phyloP scores from a whole-genome alignment of 2,797 vertebrate species.

The Discoglossus pictus region DNA sequence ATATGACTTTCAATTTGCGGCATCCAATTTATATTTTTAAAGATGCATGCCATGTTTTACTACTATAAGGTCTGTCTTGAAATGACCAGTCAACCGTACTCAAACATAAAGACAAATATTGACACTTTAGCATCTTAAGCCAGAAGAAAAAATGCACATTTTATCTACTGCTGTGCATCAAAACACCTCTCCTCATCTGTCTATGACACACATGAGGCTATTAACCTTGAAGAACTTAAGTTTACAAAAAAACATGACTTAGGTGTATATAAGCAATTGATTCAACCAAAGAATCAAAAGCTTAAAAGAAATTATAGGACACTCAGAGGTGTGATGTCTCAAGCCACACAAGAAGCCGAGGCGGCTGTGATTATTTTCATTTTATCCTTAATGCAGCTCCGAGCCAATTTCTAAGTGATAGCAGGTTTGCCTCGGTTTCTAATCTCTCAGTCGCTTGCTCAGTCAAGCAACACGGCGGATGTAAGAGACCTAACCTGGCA shows the following conservation, averaged over 20 bases:
- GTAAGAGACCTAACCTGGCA: neutral
- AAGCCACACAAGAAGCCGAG: neutral
- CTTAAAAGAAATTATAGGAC: slow-evolving; percentile 2
- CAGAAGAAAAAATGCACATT: too few relatives aligned
- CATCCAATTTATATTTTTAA: too few relatives aligned
- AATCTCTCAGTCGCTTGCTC: neutral
- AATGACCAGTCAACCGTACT: too few relatives aligned
- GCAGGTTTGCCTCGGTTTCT: neutral
- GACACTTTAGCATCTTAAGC: too few relatives aligned
- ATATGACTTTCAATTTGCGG: too few relatives aligned
- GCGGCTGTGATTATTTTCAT: slow-evolving; percentile 1
- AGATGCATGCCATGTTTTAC: too few relatives aligned
- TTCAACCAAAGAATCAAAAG: neutral
- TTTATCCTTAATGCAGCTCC: slow-evolving; percentile 1
- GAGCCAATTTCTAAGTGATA: neutral
- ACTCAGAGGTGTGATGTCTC: neutral
- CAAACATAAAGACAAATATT: too few relatives aligned
- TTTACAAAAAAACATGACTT: neutral
- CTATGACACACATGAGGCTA: too few relatives aligned
- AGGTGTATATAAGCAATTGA: neutral
- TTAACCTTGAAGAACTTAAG: too few relatives aligned
- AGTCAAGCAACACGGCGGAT: neutral
- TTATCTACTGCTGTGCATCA: too few relatives aligned
- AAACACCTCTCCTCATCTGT: too few relatives aligned
- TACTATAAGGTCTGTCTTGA: too few relatives aligned